Evolutionary conservation across 2,797 vertebrate species (phyloP), one percentile per base, ranked within the genome.

Genomic region (Sebastes itinus): DNA sequence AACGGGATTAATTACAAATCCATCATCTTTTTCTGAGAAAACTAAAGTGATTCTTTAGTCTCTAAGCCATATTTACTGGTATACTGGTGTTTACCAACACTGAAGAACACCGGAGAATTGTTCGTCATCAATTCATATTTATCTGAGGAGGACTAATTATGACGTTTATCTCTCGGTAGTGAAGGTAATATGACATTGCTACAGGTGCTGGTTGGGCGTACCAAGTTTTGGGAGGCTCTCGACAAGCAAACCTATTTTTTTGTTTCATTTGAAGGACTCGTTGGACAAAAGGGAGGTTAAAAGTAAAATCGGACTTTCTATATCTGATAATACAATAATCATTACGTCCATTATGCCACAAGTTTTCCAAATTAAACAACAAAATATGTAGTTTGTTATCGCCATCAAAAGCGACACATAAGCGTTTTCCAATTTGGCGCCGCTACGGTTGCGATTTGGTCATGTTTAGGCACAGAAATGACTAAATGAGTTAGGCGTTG

Each of bases 391-490:
- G 3, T 49, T 49, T 49, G 46, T 49, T 49, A 20, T 49, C 0
- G 7, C 7, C 18, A 0, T 49, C 35, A 13, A 38, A 13, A 38
- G 1, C 35, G 0, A 38, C 35, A 38, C 35, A 4, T 49, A 20
- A 49, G 18, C 3, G 0, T 16, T 42, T 42, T 7, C 46, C 16
- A 16, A 49, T 49, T 49, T 18, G 46, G 18, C 7, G 6, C 18
- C 46, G 14, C 16, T 49, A 7, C 0, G 46, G 46, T 49, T 49
- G 6, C 0, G 18, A 8, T 20, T 49, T 49, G 46, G 46, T 49
- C 7, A 49, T 16, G 16, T 49, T 18, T 49, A 49, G 18, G 46
- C 46, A 49, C 18, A 49, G 46, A 49, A 49, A 49, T 20, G 46
- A 49, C 46, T 11, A 27, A 27, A 27, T 27, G 33, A 11, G 33